phyloP scores from a whole-genome alignment of 2,797 vertebrate species.

The Fistularia commersonii region DNA sequence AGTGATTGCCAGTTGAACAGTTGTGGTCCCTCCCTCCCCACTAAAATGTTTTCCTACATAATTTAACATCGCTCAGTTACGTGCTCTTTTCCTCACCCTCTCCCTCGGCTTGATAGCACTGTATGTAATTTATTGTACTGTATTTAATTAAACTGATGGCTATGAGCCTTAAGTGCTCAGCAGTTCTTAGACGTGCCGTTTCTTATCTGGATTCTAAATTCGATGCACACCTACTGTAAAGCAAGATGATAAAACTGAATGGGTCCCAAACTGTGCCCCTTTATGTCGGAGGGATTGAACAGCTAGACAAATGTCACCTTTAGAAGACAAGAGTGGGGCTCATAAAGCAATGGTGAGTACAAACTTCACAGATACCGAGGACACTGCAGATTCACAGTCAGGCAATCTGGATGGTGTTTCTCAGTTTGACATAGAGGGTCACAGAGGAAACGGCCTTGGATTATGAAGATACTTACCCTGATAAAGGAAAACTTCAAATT shows the following conservation, averaged over 20 bases:
- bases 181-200: slow-evolving; percentile 58
- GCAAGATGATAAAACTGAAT: slow-evolving; percentile 48
- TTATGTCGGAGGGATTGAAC: slow-evolving; percentile 47
- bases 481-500: slow-evolving; percentile 47
- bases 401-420: slow-evolving; percentile 18
- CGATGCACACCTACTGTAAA: slow-evolving; percentile 50
- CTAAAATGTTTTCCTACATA: slow-evolving; percentile 26
- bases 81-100: slow-evolving; percentile 28
- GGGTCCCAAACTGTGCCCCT: slow-evolving; percentile 52
- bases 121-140: slow-evolving; percentile 75
- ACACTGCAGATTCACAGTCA: slow-evolving; percentile 13
- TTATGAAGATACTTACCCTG: slow-evolving; percentile 40
- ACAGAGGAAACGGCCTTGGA: slow-evolving; percentile 43
- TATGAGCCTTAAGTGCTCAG: slow-evolving; percentile 57
- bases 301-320: slow-evolving; percentile 60
- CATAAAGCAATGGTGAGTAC: slow-evolving; percentile 27
- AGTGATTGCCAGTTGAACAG: no score
- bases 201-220: slow-evolving; percentile 62
- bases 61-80: slow-evolving; percentile 61
- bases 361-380: slow-evolving; percentile 29
- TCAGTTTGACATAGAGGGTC: slow-evolving; percentile 41
- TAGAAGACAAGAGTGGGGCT: slow-evolving; percentile 25
- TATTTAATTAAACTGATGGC: slow-evolving; percentile 79
- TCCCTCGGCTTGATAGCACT: slow-evolving; percentile 51
- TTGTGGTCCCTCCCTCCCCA: no score